phyloP scores from a whole-genome alignment of 2,797 vertebrate genomes.

The Cyprinodon diabolis region DNA sequence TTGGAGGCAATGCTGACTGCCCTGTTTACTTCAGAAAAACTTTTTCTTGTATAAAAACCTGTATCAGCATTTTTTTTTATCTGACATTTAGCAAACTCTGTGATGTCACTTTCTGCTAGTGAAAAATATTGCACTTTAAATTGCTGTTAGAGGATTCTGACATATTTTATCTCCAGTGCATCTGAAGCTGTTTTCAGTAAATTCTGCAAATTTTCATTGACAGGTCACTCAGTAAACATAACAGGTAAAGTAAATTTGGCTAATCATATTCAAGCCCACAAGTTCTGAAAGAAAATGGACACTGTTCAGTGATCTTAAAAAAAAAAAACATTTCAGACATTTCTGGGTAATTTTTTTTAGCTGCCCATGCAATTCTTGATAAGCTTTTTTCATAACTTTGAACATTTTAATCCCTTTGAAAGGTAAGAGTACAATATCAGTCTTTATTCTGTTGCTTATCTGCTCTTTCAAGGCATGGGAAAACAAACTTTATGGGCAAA shows the following conservation, averaged over 20 bases:
- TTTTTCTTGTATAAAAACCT: slow-evolving; percentile 8
- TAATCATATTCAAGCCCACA: slow-evolving; percentile 30
- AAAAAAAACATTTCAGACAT: slow-evolving; percentile 4
- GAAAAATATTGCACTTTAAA: slow-evolving; percentile 41
- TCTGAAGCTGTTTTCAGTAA: slow-evolving; percentile 30
- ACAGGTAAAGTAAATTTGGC: slow-evolving; percentile 32
- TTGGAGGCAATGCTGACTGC: neutral
- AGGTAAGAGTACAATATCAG: neutral
- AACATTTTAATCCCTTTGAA: neutral
- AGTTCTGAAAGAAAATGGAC: neutral
- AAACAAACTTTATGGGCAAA: neutral
- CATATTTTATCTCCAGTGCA: slow-evolving; percentile 31
- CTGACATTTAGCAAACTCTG: slow-evolving; percentile 54
- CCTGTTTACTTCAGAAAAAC: slow-evolving; percentile 11
- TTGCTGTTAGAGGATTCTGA: slow-evolving; percentile 41
- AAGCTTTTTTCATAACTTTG: neutral
- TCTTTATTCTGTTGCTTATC: neutral
- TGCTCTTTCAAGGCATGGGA: neutral
- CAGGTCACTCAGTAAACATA: slow-evolving; percentile 22
- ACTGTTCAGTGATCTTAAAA: neutral
- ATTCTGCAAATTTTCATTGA: slow-evolving; percentile 11
- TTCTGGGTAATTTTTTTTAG: slow-evolving; percentile 10
- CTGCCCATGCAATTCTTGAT: neutral
- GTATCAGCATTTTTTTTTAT: neutral
- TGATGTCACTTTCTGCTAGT: slow-evolving; percentile 48